Conservation (phyloP, 2,113 vertebrate species). For the Phalacrocorax pelagicus region DNA sequence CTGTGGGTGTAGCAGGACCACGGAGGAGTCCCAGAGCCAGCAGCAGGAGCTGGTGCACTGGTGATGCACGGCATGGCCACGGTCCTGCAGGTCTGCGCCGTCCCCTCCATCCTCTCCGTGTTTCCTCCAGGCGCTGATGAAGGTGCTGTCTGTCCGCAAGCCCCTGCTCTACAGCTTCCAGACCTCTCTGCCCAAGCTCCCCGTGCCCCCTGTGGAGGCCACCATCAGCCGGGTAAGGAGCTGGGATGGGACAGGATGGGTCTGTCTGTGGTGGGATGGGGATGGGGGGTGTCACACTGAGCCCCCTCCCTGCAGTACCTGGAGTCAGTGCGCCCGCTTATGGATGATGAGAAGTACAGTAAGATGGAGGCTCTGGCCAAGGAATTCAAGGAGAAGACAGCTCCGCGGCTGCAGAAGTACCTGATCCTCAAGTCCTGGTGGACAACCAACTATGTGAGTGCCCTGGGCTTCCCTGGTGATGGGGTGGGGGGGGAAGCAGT, state of each 20-base stretch:
- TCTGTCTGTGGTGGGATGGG: fast-evolving
- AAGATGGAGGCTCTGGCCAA: constrained; percentile 84
- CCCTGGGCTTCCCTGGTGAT: not conserved
- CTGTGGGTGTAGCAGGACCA: not conserved
- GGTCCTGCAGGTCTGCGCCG: too few relatives aligned
- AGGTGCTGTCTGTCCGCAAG: constrained; percentile 82
- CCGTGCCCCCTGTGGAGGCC: constrained; percentile 85
- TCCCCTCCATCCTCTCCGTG: not conserved
- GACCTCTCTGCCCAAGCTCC: constrained; percentile 87
- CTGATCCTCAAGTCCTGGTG: constrained; percentile 93
- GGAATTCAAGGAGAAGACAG: constrained; percentile 84
- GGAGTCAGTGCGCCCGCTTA: constrained; percentile 86
- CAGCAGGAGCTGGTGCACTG: not conserved
- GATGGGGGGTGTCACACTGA: not conserved
- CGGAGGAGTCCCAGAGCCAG: not conserved
- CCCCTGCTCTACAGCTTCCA: constrained; percentile 96
- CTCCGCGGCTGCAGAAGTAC: constrained; percentile 86
- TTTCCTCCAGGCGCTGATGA: constrained; percentile 74
- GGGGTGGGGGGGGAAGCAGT: not conserved
- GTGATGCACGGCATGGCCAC: fast-evolving
- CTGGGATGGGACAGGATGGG: too few relatives aligned
- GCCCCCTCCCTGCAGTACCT: constrained; percentile 81
- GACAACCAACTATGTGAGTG: constrained; percentile 88
- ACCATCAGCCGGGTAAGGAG: constrained; percentile 84
- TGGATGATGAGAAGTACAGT: constrained; percentile 78